Evolutionary conservation across 2,797 vertebrate genomes (phyloP), one percentile per base, ranked within the genome.

Genomic region (Liasis olivaceus): DNA sequence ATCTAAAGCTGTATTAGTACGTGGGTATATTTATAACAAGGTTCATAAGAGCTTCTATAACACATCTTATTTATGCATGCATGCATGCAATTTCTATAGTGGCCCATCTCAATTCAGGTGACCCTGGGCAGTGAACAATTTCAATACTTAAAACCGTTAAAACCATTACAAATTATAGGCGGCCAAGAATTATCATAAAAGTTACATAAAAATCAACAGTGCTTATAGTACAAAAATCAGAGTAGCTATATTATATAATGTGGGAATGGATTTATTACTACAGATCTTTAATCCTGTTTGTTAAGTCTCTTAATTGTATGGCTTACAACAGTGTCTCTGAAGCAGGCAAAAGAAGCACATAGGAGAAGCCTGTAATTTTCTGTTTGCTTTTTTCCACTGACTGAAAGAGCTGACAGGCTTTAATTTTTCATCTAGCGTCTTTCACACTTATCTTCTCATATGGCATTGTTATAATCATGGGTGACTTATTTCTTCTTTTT

Each of bases 291-390:
- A 28, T 88, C 91, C 69, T 95, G 93, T 96, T 63, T 95, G 81
- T 95, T 89, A 95, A 90, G 85, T 94, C 12, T 90, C 96, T 92
- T 96, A 96, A 96, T 96, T 94, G 90, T 96, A 89, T 95, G 91
- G 92, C 91, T 96, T 96, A 5, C 63, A 77, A 85, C 88, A 92
- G 56, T 91, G 47, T 92, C 94, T 91, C 11, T 90, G 94, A 95
- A 94, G 92, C 85, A 93, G 89, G 91, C 90, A 88, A 63, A 90
- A 95, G 94, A 94, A 26, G 88, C 89, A 86, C 66, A 26, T 90
- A 93, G 60, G 0, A 0, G 86, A 91, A 94, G 89, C 94, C 94
- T 96, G 88, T 94, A 88, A 92, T 97, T 96, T 96, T 87, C 92
- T 51, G 64, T 85, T 91, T 89, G 88, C 95, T 94, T 93, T 72